phyloP scores from a whole-genome alignment of 2,113 vertebrate genomes.

The Plecotus auritus region DNA sequence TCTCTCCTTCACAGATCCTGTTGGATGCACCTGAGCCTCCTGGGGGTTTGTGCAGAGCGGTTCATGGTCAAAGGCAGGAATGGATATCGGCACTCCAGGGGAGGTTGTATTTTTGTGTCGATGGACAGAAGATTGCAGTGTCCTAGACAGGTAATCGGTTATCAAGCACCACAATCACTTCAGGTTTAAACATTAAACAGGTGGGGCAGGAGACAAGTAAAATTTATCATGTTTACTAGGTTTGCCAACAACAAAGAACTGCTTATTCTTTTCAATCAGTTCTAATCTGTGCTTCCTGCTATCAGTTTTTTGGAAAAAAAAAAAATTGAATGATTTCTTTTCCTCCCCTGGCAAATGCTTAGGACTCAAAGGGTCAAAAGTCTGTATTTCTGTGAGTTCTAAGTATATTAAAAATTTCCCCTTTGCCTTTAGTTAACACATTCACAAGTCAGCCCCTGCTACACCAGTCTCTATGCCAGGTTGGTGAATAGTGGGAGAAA shows the following conservation, averaged over 20 bases:
- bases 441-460: background rate
- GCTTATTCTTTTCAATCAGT: constrained; percentile 40
- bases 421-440: background rate
- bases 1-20: constrained; percentile 43
- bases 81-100: constrained; percentile 32
- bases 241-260: constrained; percentile 36
- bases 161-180: constrained; percentile 27
- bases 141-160: constrained; percentile 54
- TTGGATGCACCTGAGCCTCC: constrained; percentile 36
- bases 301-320: background rate
- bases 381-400: background rate
- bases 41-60: background rate
- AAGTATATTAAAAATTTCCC: background rate
- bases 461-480: background rate
- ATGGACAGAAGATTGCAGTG: constrained; percentile 51
- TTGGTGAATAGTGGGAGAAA: background rate
- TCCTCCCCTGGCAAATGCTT: background rate
- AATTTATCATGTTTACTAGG: constrained; percentile 50
- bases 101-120: constrained; percentile 59
- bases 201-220: constrained; percentile 39
- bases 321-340: background rate
- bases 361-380: background rate
- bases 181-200: constrained; percentile 50
- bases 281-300: constrained; percentile 9
- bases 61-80: constrained; percentile 54